phyloP scores from a whole-genome alignment of 2,113 vertebrate genomes.

The Megaceryle torquata region DNA sequence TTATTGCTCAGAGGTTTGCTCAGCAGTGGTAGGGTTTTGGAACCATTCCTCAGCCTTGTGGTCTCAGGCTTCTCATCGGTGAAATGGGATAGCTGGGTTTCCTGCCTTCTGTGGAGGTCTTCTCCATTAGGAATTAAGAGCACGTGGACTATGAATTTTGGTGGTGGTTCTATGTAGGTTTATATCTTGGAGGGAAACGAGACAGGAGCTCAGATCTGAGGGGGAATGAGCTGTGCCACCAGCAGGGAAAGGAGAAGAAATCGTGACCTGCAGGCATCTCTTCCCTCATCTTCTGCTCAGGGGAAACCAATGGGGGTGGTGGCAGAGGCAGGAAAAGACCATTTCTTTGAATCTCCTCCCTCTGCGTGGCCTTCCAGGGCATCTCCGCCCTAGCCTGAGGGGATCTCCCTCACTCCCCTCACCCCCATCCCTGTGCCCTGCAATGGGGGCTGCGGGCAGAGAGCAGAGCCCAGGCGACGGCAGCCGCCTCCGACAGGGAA shows the following conservation, averaged over 20 bases:
- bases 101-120: neutral
- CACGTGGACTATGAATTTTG: neutral
- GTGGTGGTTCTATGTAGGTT: neutral
- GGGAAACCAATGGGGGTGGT: neutral
- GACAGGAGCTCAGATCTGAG: neutral
- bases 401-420: neutral
- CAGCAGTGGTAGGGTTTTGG: neutral
- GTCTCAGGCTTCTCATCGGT: neutral
- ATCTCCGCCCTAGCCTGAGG: neutral
- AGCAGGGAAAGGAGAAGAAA: neutral
- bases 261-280: neutral
- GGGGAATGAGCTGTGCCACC: neutral
- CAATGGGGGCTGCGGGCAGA: neutral
- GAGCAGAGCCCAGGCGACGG: neutral
- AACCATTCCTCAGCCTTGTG: neutral
- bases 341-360: neutral
- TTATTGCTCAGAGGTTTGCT: neutral
- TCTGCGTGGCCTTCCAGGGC: neutral
- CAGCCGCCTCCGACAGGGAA: conserved; percentile 48
- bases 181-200: neutral
- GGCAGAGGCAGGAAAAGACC: neutral
- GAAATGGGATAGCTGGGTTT: neutral
- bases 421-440: neutral
- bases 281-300: neutral
- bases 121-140: neutral